Evolutionary conservation across 2,113 vertebrate species (phyloP).

Genomic region (Eurypyga helias): DNA sequence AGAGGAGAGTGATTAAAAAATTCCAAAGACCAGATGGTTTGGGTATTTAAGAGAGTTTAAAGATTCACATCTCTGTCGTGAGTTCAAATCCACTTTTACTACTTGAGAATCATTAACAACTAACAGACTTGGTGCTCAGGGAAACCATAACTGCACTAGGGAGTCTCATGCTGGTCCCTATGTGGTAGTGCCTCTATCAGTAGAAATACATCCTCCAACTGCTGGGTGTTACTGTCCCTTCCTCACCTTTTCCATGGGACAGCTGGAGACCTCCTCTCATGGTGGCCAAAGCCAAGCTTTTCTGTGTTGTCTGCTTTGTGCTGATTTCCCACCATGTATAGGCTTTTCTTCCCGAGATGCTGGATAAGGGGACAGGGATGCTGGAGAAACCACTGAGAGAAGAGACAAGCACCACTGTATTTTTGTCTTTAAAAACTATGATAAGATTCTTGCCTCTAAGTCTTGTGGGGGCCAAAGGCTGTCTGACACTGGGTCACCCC

Average conservation of each 20-base stretch:
- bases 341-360: neutral
- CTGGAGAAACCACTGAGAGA: neutral
- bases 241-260: neutral
- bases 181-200: neutral
- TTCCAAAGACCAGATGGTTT: slow-evolving; percentile 7
- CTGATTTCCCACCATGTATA: neutral
- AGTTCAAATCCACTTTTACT: neutral
- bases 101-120: neutral
- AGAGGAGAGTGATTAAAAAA: slow-evolving; percentile 3
- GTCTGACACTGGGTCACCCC: neutral
- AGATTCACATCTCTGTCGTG: neutral
- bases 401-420: neutral
- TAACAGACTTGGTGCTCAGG: neutral
- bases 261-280: neutral
- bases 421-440: neutral
- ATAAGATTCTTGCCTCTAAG: neutral
- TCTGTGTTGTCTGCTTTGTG: neutral
- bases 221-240: neutral
- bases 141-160: neutral
- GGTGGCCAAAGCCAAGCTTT: neutral
- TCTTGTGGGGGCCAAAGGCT: neutral
- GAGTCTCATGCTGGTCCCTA: neutral
- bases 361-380: neutral
- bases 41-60: neutral
- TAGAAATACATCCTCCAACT: neutral